Percentiles rank a stretch among this genome's conserved stretches.
These are phyloP conservation scores for Neolamprologus devosi DNA, from an alignment of 2,113 vertebrate species.

Conservation along the genomic window DNA sequence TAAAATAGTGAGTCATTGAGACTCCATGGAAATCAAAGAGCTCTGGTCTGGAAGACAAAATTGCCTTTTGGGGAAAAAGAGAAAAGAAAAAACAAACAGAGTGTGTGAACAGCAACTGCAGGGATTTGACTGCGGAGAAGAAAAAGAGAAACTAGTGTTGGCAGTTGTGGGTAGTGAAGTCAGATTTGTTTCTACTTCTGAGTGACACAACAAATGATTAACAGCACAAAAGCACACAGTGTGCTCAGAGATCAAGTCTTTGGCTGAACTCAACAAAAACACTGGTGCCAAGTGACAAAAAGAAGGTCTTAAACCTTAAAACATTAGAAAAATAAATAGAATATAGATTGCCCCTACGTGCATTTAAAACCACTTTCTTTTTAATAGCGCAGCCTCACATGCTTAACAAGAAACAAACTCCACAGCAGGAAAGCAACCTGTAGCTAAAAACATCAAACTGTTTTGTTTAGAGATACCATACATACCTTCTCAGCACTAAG, in stretches of 20 bases:
- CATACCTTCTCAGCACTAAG: not conserved
- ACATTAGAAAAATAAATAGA: not conserved
- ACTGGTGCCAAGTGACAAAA: not conserved
- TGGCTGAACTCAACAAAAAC: not conserved
- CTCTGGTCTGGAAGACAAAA: not conserved
- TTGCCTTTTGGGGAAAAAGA: not conserved
- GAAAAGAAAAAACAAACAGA: not conserved
- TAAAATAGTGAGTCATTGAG: conserved; percentile 36
- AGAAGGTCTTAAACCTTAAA: not conserved
- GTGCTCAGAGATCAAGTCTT: not conserved
- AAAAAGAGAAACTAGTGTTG: not conserved
- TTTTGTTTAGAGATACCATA: not conserved
- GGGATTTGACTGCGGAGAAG: not conserved
- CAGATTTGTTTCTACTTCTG: not conserved
- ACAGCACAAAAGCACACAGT: not conserved
- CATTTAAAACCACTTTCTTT: not conserved
- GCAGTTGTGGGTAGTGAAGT: not conserved
- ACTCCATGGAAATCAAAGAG: conserved; percentile 65
- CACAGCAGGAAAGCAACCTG: not conserved
- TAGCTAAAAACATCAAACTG: not conserved
- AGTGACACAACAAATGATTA: not conserved
- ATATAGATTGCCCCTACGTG: not conserved
- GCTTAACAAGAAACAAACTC: not conserved
- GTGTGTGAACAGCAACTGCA: not conserved
- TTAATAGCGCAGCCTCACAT: not conserved